These are phyloP conservation scores for Acanthiza pusilla DNA, from an alignment of 2,797 vertebrate genomes.

Conservation along the genomic window DNA sequence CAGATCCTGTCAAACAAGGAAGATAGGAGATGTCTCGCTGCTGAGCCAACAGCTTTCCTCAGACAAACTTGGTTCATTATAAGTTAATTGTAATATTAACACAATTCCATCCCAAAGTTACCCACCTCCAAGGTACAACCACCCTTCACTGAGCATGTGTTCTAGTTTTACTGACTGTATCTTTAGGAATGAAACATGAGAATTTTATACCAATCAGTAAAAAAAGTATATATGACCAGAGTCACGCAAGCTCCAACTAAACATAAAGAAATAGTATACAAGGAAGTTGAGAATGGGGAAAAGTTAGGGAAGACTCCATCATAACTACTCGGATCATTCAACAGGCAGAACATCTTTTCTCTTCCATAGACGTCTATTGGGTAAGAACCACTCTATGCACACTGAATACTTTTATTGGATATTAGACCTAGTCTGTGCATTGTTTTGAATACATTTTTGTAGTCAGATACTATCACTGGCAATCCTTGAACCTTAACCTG, in stretches of 20 bases:
- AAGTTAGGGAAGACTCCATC: not conserved
- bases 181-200: not conserved
- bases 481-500: not conserved
- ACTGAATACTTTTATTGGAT: too few relatives aligned
- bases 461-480: not conserved
- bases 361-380: not conserved
- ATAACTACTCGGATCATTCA: not conserved
- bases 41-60: not conserved
- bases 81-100: not conserved
- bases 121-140: too few relatives aligned
- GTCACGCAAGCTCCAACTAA: not conserved
- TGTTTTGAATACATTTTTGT: not conserved
- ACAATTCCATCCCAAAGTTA: not conserved
- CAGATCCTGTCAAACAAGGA: not conserved
- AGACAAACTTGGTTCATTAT: not conserved
- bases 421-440: not conserved
- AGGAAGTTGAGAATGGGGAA: not conserved
- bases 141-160: not conserved
- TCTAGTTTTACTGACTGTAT: not conserved
- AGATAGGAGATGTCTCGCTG: not conserved
- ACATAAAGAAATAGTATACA: not conserved
- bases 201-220: not conserved
- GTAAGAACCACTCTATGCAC: not conserved
- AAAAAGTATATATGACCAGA: not conserved
- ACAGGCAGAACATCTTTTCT: not conserved